Evolutionary conservation across 2,113 vertebrate genomes (phyloP), one percentile per base, ranked within the genome.

Genomic region (Cepphus grylle): DNA sequence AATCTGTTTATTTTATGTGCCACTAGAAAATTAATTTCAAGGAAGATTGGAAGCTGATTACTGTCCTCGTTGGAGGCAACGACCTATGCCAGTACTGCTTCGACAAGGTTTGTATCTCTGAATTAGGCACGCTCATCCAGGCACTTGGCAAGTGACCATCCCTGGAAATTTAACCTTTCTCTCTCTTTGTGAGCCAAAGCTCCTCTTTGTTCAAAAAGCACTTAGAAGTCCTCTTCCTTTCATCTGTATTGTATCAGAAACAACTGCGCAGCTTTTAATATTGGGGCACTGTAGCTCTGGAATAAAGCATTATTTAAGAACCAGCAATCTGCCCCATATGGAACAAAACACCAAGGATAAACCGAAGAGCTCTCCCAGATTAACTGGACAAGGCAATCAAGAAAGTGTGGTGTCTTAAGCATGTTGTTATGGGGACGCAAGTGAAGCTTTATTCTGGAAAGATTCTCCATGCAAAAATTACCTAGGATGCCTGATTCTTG

Each of bases 31-130:
- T 99, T 82, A 97, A 99, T 96, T 99, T 99, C 94, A 79, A 98
- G 67, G 97, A 98, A 16, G 99, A 99, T 93, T 99, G 99, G 99
- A 99, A 99, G 97, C 95, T 99, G 96, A 98, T 99, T 96, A 99
- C 99, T 8, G 84, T 99, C 87, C 98, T 99, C 45, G 95, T 99
- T 55, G 99, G 99, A 93, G 97, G 97, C 93, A 99, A 98, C 3
- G 99, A 99, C 97, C 96, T 99, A 73, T 99, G 99, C 95, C 98
- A 98, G 81, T 99, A 99, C 98, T 99, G 99, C 86, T 94, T 98
- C 53, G 97, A 99, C 90, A 96, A 98, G 97, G 99, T 99, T 97
- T 81, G 98, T 90, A 80, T 81, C 80, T 81, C 86, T 74, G 80
- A 94, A 76, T 84, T 70, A 53, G 61, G 81, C 55, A 36, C 71